These are phyloP conservation scores for Tetramorium parvispinum DNA, from an alignment of 1,140 invertebrate genomes.

Conservation along the genomic window DNA sequence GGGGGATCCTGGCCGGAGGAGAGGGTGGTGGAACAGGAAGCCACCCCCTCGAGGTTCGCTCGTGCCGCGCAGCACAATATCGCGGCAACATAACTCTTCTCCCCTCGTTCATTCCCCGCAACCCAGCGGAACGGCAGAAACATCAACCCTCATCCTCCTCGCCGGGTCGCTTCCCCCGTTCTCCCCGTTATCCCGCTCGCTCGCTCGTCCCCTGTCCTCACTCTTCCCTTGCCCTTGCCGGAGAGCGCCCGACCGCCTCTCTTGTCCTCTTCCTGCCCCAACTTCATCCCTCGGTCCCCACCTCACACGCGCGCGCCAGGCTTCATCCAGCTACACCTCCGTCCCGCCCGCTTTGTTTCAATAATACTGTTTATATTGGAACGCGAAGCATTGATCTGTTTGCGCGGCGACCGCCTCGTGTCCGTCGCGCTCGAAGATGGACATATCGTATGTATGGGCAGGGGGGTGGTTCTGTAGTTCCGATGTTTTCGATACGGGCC, in stretches of 20 bases:
- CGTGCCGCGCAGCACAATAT: conserved; percentile 79
- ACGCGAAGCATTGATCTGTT: conserved; percentile 86
- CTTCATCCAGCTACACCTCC: conserved; percentile 76
- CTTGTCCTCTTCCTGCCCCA: conserved; percentile 61
- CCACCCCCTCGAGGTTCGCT: conserved; percentile 79
- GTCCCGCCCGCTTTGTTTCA: conserved; percentile 85
- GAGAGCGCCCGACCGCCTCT: conserved; percentile 55
- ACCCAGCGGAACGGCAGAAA: conserved; percentile 74
- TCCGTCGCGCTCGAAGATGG: conserved; percentile 72
- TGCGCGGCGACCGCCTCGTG: conserved; percentile 77
- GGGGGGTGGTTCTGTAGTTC: neutral
- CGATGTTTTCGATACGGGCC: conserved; percentile 11
- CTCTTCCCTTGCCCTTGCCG: conserved; percentile 59
- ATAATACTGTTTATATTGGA: conserved; percentile 87
- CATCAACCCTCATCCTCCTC: conserved; percentile 77
- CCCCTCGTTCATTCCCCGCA: conserved; percentile 76
- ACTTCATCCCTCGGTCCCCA: conserved; percentile 65
- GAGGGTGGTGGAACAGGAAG: conserved; percentile 66
- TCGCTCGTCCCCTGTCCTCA: conserved; percentile 64
- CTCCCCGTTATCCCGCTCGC: conserved; percentile 70
- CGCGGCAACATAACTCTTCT: conserved; percentile 78
- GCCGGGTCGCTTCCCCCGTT: conserved; percentile 73
- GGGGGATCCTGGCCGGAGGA: conserved; percentile 61
- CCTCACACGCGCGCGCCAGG: conserved; percentile 61
- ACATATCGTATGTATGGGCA: conserved; percentile 63